phyloP scores from a whole-genome alignment of 2,888 invertebrate species.

The Lycophotia porphyrea region DNA sequence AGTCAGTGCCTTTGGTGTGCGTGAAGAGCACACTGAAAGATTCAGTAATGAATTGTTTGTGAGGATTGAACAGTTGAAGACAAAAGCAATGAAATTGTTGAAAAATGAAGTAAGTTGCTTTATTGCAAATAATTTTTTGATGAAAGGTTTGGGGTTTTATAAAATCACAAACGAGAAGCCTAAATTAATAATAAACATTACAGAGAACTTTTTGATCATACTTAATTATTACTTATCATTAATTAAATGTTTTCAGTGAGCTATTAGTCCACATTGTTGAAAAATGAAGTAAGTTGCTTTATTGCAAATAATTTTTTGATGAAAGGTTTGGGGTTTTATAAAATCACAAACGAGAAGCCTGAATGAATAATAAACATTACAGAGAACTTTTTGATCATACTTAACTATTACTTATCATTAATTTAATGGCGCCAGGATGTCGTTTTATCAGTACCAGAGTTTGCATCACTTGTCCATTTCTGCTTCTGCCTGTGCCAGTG shows the following conservation, averaged over 20 bases:
- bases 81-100: slow-evolving; percentile 66
- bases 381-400: background rate
- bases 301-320: background rate
- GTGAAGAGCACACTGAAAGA: slow-evolving; percentile 81
- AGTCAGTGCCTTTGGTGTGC: slow-evolving; percentile 79
- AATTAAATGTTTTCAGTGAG: no score
- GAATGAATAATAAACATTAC: background rate
- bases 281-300: slow-evolving; percentile 74
- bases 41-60: slow-evolving; percentile 86
- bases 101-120: slow-evolving; percentile 74
- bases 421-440: no score
- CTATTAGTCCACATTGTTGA: slow-evolving; percentile 39
- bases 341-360: background rate
- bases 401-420: background rate
- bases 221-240: background rate
- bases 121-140: background rate
- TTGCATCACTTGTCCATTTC: background rate
- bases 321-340: no score
- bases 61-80: slow-evolving; percentile 72
- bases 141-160: no score
- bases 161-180: background rate
- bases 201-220: background rate
- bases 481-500: background rate
- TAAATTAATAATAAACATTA: background rate
- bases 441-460: background rate